These are phyloP conservation scores for Ptychodera flava DNA, from an alignment of 35 echinoderm and acorn worm species.

Conservation along the genomic window DNA sequence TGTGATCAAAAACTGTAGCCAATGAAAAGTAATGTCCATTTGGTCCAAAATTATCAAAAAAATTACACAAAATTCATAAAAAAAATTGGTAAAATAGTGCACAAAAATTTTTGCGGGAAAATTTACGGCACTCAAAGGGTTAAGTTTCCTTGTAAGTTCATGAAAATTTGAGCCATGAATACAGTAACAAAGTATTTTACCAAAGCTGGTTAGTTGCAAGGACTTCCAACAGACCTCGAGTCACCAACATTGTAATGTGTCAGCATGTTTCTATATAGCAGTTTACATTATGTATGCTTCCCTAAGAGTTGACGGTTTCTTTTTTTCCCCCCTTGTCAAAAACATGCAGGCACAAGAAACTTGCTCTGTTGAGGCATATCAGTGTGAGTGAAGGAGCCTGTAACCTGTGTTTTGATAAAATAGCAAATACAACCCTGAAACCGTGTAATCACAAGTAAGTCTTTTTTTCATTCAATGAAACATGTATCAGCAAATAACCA, in stretches of 20 bases:
- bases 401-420: conserved; percentile 79
- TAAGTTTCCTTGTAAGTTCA: no score
- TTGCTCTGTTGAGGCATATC: conserved; percentile 52
- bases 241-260: not conserved
- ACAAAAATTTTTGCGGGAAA: no score
- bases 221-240: not conserved
- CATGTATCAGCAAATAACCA: not conserved
- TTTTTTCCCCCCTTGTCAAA: not conserved
- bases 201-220: not conserved
- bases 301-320: not conserved
- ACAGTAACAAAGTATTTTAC: not conserved
- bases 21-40: no score
- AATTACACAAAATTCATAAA: no score
- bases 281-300: not conserved
- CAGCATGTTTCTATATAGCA: not conserved
- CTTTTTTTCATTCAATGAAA: not conserved
- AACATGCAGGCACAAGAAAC: conserved; percentile 74
- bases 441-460: conserved; percentile 87
- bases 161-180: not conserved
- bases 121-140: no score
- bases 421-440: conserved; percentile 45
- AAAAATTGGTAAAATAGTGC: no score
- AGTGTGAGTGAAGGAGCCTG: conserved; percentile 80
- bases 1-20: no score
- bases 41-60: no score